phyloP scores from a whole-genome alignment of 23 tunicate species.

The Pegea sp. region DNA sequence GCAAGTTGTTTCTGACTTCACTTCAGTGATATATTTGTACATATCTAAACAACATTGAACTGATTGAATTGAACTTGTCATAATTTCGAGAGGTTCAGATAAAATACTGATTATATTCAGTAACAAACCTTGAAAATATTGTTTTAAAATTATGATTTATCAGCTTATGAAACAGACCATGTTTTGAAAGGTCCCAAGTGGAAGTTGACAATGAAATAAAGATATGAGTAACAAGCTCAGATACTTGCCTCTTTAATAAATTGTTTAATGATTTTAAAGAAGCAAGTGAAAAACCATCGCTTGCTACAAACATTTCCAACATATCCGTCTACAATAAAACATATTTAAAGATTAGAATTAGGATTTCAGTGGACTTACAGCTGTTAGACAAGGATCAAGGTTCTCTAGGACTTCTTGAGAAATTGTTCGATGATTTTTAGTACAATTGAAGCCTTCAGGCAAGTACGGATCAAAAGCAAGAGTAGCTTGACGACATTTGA shows the following conservation, averaged over 20 bases:
- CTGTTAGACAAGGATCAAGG: not conserved
- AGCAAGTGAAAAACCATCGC: conserved; percentile 31
- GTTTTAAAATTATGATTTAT: no score
- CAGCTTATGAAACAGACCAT: conserved; percentile 18
- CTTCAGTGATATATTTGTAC: no score
- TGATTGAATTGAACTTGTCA: no score
- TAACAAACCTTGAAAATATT: no score
- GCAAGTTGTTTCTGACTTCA: no score
- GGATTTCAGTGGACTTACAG: no score
- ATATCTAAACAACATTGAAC: no score
- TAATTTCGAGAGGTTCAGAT: no score
- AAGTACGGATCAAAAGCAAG: not conserved
- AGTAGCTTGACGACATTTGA: conserved; percentile 20
- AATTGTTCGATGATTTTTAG: not conserved
- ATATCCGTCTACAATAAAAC: no score
- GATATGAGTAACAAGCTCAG: conserved; percentile 25
- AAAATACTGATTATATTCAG: no score
- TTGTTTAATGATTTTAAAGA: conserved; percentile 17
- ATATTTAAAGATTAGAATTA: no score
- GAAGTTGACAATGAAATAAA: conserved; percentile 17
- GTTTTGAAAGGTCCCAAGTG: conserved; percentile 17
- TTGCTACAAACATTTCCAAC: conserved; percentile 6
- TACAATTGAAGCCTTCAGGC: no score
- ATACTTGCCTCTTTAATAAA: conserved; percentile 9
- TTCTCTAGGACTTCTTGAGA: not conserved